phyloP scores from a whole-genome alignment of 2,888 invertebrate genomes.

The Timandra comae region DNA sequence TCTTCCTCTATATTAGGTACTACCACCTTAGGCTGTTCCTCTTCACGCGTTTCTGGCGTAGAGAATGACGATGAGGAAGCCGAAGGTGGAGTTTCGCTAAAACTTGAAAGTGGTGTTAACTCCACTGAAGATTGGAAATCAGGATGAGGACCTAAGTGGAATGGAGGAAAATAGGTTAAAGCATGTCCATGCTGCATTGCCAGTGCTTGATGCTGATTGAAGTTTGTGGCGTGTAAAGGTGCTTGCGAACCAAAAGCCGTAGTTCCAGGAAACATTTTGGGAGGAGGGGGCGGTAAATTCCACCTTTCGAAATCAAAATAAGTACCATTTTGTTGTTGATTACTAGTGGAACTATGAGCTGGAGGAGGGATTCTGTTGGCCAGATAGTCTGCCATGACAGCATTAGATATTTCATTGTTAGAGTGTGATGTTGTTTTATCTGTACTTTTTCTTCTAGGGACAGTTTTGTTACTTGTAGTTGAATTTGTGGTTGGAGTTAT shows the following conservation, averaged over 20 bases:
- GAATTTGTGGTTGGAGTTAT: conserved; percentile 43
- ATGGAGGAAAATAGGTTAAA: conserved; percentile 86
- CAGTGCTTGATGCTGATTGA: conserved; percentile 78
- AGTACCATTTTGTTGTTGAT: conserved; percentile 79
- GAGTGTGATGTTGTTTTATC: conserved; percentile 66
- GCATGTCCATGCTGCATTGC: conserved; percentile 83
- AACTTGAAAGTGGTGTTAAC: conserved; percentile 77
- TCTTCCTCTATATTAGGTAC: conserved; percentile 94
- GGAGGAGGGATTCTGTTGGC: conserved; percentile 82
- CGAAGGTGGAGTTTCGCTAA: conserved; percentile 77
- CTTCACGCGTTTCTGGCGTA: conserved; percentile 77
- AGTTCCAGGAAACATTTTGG: conserved; percentile 81
- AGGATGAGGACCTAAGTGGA: conserved; percentile 83
- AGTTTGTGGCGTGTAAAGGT: conserved; percentile 72
- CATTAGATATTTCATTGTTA: conserved; percentile 73
- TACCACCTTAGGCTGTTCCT: conserved; percentile 88
- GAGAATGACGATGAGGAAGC: conserved; percentile 76
- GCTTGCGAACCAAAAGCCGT: conserved; percentile 78
- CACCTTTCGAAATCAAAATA: conserved; percentile 90
- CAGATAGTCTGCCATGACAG: conserved; percentile 74
- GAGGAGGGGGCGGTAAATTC: conserved; percentile 83
- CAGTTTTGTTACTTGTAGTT: conserved; percentile 38
- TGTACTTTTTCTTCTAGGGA: conserved; percentile 78
- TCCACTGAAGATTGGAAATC: conserved; percentile 82
- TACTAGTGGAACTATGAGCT: conserved; percentile 80